phyloP scores from a whole-genome alignment of 2,113 vertebrate species.

The Danio rerio region GRCz12tu NC_133192.1:31283001-31283500 shows the following conservation, averaged over 20 bases:
- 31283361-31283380: no score
- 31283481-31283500: no score
- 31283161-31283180: constrained; percentile 47
- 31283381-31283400: no score
- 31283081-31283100: not conserved
- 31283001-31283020: constrained; percentile 52
- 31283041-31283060: constrained; percentile 32
- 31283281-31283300: not conserved
- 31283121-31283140: constrained; percentile 48
- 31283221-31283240: constrained; percentile 15
- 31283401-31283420: no score
- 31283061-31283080: constrained; percentile 22
- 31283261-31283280: not conserved
- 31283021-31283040: constrained; percentile 15
- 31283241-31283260: constrained; percentile 20
- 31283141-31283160: constrained; percentile 38
- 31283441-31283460: no score
- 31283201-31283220: constrained; percentile 46
- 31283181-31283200: constrained; percentile 38
- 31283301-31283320: no score
- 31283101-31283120: constrained; percentile 53
- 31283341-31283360: no score
- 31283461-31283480: no score
- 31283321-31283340: no score
- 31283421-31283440: no score